Base-by-base conservation (phyloP, 1,140 invertebrate species). In the Heliconius hewitsoni region DNA sequence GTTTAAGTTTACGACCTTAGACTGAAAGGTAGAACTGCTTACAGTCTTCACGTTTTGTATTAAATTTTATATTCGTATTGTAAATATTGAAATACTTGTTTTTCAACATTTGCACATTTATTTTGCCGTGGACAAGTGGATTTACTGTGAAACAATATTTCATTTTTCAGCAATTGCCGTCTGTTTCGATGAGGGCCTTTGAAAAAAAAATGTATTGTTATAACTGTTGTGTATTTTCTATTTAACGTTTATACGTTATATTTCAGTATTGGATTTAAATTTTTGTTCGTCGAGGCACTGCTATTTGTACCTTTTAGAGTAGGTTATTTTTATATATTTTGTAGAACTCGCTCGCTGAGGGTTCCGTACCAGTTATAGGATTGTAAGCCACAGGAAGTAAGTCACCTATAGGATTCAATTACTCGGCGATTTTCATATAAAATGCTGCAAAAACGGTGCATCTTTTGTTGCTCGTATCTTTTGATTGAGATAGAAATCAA, bases 1-100 rank as follows among this genome's bases (percentile, higher is more conserved):
- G 74, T 77, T 80, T 80, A 84, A 82, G 81, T 82, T 81, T 78
- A 78, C 66, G 77, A 76, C 73, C 76, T 76, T 76, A 74, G 37
- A 78, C 52, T 75, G 52, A 77, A 81, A 74, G 46, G 75, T 81
- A 13, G 71, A 71, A 81, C 18, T 81, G 73, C 71, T 71, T 19
- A 30, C 57, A 79, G 71, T 71, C 74, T 82, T 77, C 50, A 76
- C 55, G 81, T 70, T 39, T 76, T 82, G 34, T 76, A 79, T 82
- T 76, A 77, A 79, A 78, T 73, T 42, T 42, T 42, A 42, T 42
- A 42, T 42, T 55, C 27, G 37, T 70, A 71, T 19, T 16, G 46
- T 23, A 76, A 71, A 71, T 71, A 71, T 71, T 71, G 39, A 37
- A 71, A 71, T 71, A 34, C 39, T 71, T 71, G 70, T 39, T 71